These are phyloP conservation scores for Opisthograptis luteolata DNA, from an alignment of 2,888 invertebrate genomes.

Conservation along the genomic window DNA sequence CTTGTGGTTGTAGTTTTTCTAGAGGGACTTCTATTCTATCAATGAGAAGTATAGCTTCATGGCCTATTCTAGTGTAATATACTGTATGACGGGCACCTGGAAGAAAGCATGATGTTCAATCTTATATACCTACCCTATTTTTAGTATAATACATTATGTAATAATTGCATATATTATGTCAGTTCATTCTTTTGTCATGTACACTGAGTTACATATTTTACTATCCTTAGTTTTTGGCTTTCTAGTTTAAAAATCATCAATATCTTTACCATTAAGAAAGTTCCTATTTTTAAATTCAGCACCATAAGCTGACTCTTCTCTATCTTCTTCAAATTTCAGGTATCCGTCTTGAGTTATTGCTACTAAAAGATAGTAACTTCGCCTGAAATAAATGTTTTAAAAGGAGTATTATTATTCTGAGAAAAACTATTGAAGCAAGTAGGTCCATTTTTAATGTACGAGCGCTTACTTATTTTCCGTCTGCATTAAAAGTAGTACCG, in stretches of 20 bases:
- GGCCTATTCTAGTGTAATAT: constrained; percentile 87
- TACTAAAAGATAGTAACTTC: constrained; percentile 92
- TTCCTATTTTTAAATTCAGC: constrained; percentile 90
- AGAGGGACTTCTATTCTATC: constrained; percentile 90
- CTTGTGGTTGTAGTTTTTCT: constrained; percentile 87
- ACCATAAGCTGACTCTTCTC: constrained; percentile 89
- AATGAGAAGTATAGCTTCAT: constrained; percentile 88
- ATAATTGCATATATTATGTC: too few relatives aligned
- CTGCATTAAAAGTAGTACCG: constrained; percentile 91
- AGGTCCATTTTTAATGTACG: constrained; percentile 32
- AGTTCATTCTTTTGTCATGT: too few relatives aligned
- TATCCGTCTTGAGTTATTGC: constrained; percentile 93
- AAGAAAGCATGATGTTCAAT: constrained; percentile 11
- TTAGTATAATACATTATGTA: too few relatives aligned
- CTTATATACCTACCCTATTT: too few relatives aligned
- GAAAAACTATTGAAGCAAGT: not conserved
- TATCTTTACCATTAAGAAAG: constrained; percentile 89
- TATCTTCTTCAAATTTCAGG: constrained; percentile 93
- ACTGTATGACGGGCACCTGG: constrained; percentile 91
- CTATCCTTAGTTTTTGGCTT: too few relatives aligned
- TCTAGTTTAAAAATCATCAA: too few relatives aligned
- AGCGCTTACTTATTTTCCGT: constrained; percentile 93
- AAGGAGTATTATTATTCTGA: too few relatives aligned
- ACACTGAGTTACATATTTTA: too few relatives aligned
- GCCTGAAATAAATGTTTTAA: constrained; percentile 75